These are phyloP conservation scores for Falco novaeseelandiae DNA, from an alignment of 2,797 vertebrate species.

Conservation along the genomic window DNA sequence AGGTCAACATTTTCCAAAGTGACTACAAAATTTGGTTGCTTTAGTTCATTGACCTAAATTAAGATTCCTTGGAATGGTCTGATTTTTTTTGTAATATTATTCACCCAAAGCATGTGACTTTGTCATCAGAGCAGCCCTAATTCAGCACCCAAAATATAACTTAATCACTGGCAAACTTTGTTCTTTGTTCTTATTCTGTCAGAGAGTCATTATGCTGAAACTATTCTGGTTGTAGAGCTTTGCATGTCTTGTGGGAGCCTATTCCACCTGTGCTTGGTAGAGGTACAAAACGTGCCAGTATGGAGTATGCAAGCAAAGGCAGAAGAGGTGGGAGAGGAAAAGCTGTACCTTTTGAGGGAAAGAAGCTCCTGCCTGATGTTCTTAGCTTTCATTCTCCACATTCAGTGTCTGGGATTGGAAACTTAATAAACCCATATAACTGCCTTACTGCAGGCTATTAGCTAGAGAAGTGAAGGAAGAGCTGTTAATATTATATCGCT, in stretches of 20 bases:
- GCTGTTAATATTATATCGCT: neutral
- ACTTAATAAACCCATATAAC: neutral
- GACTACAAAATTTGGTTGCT: neutral
- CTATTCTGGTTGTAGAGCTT: neutral
- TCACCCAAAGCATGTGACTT: neutral
- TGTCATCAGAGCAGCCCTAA: constrained; percentile 30
- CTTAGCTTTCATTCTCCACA: neutral
- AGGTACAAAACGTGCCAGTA: neutral
- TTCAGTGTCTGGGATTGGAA: neutral
- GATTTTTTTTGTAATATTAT: neutral
- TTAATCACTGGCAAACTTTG: constrained; percentile 28
- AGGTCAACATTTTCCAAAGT: neutral
- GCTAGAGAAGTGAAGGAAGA: neutral
- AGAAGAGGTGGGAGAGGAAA: neutral
- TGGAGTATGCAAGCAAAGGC: neutral
- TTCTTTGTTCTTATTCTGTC: constrained; percentile 15
- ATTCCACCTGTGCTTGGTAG: neutral
- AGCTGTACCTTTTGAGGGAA: neutral
- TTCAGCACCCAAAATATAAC: constrained; percentile 44
- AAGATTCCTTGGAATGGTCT: neutral
- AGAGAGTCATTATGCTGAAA: neutral
- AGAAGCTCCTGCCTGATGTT: neutral
- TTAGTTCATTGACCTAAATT: constrained; percentile 32
- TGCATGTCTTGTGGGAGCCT: neutral
- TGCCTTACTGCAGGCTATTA: neutral